Evolutionary conservation across 1,140 invertebrate genomes (phyloP).

Genomic region (Drosophila serrata): DNA sequence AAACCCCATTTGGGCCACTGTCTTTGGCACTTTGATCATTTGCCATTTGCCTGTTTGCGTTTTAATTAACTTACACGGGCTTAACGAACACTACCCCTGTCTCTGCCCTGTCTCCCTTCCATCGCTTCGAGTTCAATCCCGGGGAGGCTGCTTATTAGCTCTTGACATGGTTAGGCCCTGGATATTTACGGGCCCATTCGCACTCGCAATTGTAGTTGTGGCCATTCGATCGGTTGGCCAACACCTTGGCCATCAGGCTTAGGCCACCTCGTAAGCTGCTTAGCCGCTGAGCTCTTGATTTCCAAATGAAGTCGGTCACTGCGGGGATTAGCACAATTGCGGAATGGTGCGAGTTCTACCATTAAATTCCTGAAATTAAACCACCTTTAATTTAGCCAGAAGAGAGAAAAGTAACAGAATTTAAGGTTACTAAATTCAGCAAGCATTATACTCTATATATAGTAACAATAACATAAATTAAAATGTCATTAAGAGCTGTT

Average conservation of each 20-base stretch:
- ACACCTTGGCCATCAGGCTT: constrained; percentile 45
- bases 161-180: constrained; percentile 33
- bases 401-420: not conserved
- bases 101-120: not conserved
- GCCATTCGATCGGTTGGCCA: constrained; percentile 27
- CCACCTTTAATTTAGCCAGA: not conserved
- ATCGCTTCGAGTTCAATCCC: constrained; percentile 6
- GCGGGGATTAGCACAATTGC: not conserved
- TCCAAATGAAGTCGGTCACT: constrained; percentile 42
- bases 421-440: not conserved
- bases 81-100: constrained; percentile 65
- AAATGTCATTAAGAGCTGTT: constrained; percentile 46
- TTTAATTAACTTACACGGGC: constrained; percentile 69
- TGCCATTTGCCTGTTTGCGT: constrained; percentile 62
- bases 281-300: constrained; percentile 48
- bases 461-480: constrained; percentile 38
- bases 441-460: not conserved
- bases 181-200: constrained; percentile 26
- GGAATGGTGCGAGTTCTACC: not conserved
- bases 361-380: not conserved
- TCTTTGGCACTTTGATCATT: constrained; percentile 65
- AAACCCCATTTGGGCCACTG: constrained; percentile 21
- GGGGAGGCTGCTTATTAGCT: constrained; percentile 48
- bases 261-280: constrained; percentile 45
- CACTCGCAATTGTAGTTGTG: constrained; percentile 24